Base-by-base conservation (phyloP, 2,888 invertebrate genomes). In the Drosophila meridionalis region DNA sequence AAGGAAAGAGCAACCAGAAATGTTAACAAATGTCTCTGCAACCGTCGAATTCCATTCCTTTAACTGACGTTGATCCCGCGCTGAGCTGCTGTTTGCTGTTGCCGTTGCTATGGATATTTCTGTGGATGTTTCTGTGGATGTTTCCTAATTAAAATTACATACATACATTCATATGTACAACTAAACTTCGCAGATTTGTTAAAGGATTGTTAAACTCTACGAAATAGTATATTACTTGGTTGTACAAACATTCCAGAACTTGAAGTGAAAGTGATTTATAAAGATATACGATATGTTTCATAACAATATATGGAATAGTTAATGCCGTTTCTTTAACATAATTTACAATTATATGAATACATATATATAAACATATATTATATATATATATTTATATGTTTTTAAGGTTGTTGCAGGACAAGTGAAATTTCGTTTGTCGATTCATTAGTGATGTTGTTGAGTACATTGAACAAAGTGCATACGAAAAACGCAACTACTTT, bases 121-220 rank as follows among this genome's bases (percentile, higher is more conserved):
- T 34, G 34, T 34, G 73, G 80, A 65, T 42, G 8, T 14, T 26
- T 11, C 20, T 55, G 38, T 55, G 34, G 53, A 38, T 55, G 38
- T 55, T 38, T 55, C 53, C 53, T 38, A 28, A 38, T 55, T 55
- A 7, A 26, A 20, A 40, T 48, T 32, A 26, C 34, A 47, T 60
- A 50, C 40, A 42, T 40, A 60, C 43, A 60, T 20, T 62, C 28
- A 53, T 75, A 80, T 80, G 58, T 80, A 81, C 77, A 80, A 73
- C 69, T 88, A 90, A 89, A 89, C 89, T 90, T 89, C 89, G 89
- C 89, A 89, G 91, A 78, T 89, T 90, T 90, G 79, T 85, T 86
- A 89, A 85, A 76, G 69, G 55, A 72, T 67, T 61, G 59, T 69
- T 60, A 65, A 78, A 62, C 48, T 50, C 69, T 83, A 81, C 79